Evolutionary conservation across 2,888 invertebrate genomes (phyloP).

Genomic region (Brassicogethes aeneus): DNA sequence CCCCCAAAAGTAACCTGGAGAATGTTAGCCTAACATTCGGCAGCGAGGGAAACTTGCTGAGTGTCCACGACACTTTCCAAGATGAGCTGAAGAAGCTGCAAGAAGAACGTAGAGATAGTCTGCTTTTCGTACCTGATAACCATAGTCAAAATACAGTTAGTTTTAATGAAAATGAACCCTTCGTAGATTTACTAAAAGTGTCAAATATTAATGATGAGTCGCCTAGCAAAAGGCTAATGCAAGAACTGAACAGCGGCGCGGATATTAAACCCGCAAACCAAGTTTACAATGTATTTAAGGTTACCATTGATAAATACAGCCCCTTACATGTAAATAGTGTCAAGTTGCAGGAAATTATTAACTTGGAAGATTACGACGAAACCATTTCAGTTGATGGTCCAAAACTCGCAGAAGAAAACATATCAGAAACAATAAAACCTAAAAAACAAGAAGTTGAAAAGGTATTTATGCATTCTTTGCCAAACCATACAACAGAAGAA

Average conservation of each 20-base stretch:
- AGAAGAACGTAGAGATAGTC: constrained; percentile 38
- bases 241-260: constrained; percentile 32
- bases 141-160: constrained; percentile 21
- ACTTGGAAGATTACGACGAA: constrained; percentile 6
- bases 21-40: constrained; percentile 39
- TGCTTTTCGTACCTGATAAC: constrained; percentile 40
- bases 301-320: constrained; percentile 33
- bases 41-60: constrained; percentile 49
- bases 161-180: constrained; percentile 11
- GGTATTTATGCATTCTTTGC: too few species aligned
- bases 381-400: neutral
- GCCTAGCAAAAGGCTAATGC: constrained; percentile 25
- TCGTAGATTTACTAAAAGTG: neutral
- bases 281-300: constrained; percentile 39
- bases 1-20: constrained; percentile 33
- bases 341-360: constrained; percentile 23
- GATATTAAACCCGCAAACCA: constrained; percentile 35
- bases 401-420: neutral
- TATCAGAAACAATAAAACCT: constrained; percentile 1
- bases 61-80: constrained; percentile 46
- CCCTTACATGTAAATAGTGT: constrained; percentile 20
- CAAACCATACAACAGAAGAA: constrained; percentile 1
- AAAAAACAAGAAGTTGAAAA: constrained; percentile 1
- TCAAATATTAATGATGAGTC: constrained; percentile 12
- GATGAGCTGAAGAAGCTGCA: constrained; percentile 45